These are phyloP conservation scores for Calypte anna DNA, from an alignment of 2,113 vertebrate species.

Conservation along the genomic window DNA sequence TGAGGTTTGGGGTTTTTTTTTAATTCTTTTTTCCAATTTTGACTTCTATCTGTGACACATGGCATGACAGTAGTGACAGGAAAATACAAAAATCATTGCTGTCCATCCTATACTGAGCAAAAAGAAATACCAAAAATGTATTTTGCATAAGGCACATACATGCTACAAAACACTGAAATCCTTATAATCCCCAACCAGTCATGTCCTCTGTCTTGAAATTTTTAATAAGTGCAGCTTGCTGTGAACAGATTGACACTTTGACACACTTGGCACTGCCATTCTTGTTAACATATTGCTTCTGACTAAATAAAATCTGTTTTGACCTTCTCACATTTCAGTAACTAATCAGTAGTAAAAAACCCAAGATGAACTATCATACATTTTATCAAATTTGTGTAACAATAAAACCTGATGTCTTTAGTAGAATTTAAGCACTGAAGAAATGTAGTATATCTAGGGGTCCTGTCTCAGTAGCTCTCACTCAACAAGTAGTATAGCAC, in stretches of 20 bases:
- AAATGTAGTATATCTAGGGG: not conserved
- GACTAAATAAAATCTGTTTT: slow-evolving; percentile 34
- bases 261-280: not conserved
- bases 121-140: not conserved
- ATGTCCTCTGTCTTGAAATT: not conserved
- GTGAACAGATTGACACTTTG: not conserved
- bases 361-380: not conserved
- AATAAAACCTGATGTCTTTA: not conserved
- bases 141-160: not conserved
- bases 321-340: not conserved
- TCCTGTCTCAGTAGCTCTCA: not conserved
- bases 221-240: not conserved
- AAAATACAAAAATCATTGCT: not conserved
- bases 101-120: not conserved
- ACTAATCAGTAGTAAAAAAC: not conserved
- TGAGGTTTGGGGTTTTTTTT: not conserved
- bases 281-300: slow-evolving; percentile 14
- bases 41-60: not conserved
- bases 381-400: not conserved
- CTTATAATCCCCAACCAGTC: not conserved
- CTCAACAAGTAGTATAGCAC: not conserved
- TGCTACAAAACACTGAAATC: not conserved
- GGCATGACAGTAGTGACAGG: not conserved
- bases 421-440: not conserved
- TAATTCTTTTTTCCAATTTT: not conserved